phyloP scores from a whole-genome alignment of 2,113 vertebrate species.

The Todiramphus chloris region DNA sequence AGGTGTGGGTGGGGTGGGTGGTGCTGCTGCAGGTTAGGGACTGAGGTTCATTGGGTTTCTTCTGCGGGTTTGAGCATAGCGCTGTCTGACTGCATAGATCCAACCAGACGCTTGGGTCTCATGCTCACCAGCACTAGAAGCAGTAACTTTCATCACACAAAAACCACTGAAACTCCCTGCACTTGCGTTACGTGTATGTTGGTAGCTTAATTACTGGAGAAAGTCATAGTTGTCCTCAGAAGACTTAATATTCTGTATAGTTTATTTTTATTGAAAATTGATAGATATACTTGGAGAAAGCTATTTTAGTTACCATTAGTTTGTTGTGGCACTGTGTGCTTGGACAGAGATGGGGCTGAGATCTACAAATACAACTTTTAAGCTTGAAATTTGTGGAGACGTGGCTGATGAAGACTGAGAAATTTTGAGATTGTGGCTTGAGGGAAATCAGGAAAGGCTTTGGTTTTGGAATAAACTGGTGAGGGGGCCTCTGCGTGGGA shows the following conservation, averaged over 20 bases:
- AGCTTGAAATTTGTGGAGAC: not conserved
- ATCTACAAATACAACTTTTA: not conserved
- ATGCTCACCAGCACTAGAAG: not conserved
- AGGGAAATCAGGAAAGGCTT: constrained; percentile 1
- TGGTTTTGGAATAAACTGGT: constrained; percentile 22
- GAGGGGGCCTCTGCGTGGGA: not conserved
- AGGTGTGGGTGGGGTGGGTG: not conserved
- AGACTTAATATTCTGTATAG: not conserved
- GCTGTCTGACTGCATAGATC: not conserved
- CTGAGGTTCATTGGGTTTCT: not conserved
- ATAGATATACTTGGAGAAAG: not conserved
- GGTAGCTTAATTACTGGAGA: not conserved
- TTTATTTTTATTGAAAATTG: not conserved
- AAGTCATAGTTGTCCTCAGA: not conserved
- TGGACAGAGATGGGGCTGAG: not conserved
- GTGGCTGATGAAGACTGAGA: not conserved
- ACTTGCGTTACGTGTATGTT: not conserved
- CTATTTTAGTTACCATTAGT: not conserved
- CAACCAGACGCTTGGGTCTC: rapidly evolving
- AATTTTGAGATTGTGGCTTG: not conserved
- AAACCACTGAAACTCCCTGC: not conserved
- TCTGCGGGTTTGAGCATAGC: not conserved
- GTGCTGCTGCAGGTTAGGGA: not conserved
- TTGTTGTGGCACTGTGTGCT: constrained; percentile 2
- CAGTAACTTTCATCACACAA: not conserved